Conservation (phyloP, 2,113 vertebrate species). For the Gnathonemus echidnorhynchus region DNA sequence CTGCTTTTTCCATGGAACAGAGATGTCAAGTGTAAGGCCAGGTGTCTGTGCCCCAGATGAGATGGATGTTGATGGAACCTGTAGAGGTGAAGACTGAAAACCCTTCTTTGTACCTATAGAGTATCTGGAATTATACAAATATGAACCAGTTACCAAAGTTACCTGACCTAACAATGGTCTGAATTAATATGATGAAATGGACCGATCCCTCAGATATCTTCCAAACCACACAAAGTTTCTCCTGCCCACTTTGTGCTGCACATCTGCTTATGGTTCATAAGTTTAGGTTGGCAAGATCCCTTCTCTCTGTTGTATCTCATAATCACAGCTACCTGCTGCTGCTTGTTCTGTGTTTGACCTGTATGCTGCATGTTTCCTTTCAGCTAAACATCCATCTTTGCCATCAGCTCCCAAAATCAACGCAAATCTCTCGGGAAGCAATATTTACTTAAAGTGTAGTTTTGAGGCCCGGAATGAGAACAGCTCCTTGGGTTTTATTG, state of each 20-base stretch:
- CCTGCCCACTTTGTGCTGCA: constrained; percentile 24
- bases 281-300: background rate
- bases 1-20: constrained; percentile 43
- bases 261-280: constrained; percentile 10
- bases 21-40: constrained; percentile 48
- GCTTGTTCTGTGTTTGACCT: background rate
- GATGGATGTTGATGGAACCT: constrained; percentile 46
- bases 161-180: background rate
- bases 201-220: constrained; percentile 28
- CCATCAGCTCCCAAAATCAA: constrained; percentile 56
- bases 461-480: constrained; percentile 58
- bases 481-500: constrained; percentile 64
- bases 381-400: constrained; percentile 48
- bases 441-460: constrained; percentile 67
- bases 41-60: constrained; percentile 50
- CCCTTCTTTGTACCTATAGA: background rate
- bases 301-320: background rate
- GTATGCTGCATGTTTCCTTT: background rate
- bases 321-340: background rate
- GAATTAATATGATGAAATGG: background rate
- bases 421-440: constrained; percentile 54
- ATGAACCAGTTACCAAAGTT: constrained; percentile 1
- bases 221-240: constrained; percentile 46
- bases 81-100: constrained; percentile 53
- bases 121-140: background rate